Percentiles rank a stretch among this genome's conserved stretches.
phyloP scores from a whole-genome alignment of 2,797 vertebrate species.

The Heterohyrax brucei region DNA sequence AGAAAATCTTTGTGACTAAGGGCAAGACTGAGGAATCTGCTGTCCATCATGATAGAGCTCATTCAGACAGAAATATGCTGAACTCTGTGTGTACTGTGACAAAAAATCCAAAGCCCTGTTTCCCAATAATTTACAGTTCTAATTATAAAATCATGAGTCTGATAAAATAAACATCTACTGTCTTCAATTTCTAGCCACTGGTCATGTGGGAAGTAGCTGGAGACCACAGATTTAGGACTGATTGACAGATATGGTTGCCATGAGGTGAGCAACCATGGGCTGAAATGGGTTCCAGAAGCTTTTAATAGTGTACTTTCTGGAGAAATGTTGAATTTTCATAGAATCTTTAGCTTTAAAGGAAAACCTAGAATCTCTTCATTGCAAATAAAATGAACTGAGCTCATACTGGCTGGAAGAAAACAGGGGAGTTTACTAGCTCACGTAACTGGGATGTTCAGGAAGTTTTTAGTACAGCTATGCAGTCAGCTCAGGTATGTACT shows the following conservation, averaged over 20 bases:
- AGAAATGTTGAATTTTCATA: not conserved
- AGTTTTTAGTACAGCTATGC: not conserved
- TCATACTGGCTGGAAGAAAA: not conserved
- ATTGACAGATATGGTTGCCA: not conserved
- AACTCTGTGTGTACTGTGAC: conserved; percentile 15
- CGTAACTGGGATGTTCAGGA: not conserved
- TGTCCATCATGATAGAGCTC: not conserved
- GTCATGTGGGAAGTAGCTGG: not conserved
- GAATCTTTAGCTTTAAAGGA: not conserved
- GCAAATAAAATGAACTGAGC: not conserved
- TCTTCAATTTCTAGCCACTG: not conserved
- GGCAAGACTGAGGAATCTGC: not conserved
- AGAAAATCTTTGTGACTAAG: not conserved
- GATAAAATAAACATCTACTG: not conserved
- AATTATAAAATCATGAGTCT: not conserved
- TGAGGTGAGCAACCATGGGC: not conserved
- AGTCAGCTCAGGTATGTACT: not conserved
- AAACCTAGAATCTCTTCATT: not conserved
- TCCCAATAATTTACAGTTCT: not conserved
- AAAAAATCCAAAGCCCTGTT: not conserved
- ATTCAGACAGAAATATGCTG: conserved; percentile 44
- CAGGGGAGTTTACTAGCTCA: not conserved
- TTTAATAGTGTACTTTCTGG: not conserved
- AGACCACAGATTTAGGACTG: not conserved
- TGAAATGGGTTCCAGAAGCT: not conserved